Conservation (phyloP, 2,797 vertebrate genomes). For the Pempheris klunzingeri region DNA sequence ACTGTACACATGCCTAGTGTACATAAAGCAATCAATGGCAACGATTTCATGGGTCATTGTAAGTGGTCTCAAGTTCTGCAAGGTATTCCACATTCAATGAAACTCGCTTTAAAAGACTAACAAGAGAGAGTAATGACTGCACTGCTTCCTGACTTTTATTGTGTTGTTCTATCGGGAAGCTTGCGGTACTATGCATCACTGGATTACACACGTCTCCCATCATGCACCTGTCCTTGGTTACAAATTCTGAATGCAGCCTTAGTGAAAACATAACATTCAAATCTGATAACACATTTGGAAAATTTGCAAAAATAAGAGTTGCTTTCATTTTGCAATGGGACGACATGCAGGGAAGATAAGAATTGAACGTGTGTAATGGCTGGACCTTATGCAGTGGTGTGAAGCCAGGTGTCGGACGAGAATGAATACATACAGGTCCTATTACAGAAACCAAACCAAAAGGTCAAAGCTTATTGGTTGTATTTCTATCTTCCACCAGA, state of each 20-base stretch:
- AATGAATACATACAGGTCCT: conserved; percentile 16
- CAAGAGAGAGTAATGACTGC: not conserved
- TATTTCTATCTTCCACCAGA: conserved; percentile 72
- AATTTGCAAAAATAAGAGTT: not conserved
- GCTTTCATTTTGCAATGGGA: not conserved
- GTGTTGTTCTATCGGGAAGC: not conserved
- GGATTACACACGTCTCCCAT: not conserved
- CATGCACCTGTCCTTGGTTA: not conserved
- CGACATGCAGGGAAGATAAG: not conserved
- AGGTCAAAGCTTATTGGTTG: conserved; percentile 74
- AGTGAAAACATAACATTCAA: not conserved
- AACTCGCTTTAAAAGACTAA: not conserved
- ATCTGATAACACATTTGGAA: not conserved
- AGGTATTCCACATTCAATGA: not conserved
- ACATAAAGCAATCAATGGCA: conserved; percentile 5
- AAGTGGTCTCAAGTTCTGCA: not conserved
- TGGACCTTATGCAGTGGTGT: not conserved
- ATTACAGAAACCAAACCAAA: conserved; percentile 59
- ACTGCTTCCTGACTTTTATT: conserved; percentile 23
- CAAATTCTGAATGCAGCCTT: not conserved
- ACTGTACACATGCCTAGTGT: not conserved
- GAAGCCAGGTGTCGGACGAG: conserved; percentile 15
- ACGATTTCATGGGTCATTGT: not conserved
- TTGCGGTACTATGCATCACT: conserved; percentile 5
- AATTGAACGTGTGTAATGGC: not conserved